Evolutionary conservation across 2,797 vertebrate species (phyloP), one percentile per base, ranked within the genome.

Genomic region (Poeciliopsis turneri): DNA sequence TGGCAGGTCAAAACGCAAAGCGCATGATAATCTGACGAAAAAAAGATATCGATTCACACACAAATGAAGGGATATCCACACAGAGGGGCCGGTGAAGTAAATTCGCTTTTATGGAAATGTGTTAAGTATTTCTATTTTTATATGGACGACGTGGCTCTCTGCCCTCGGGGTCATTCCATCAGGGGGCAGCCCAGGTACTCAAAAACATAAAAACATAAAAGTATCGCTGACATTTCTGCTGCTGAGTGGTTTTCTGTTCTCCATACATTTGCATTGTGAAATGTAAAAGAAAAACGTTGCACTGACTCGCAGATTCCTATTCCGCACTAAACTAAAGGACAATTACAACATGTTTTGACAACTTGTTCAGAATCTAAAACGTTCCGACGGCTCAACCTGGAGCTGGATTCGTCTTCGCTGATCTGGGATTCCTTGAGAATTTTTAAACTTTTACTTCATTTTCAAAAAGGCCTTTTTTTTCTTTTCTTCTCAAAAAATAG

Each of bases 41-140:
- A 87, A 85, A 25, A 83, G 49, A 78, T 36, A 77, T 39, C 75
- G 74, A 83, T 39, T 78, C 28, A 80, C 89, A 43, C 41, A 69
- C 82, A 88, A 81, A 92, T 80, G 80, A 88, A 82, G 74, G 53
- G 87, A 84, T 83, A 78, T 90, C 87, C 80, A 80, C 82, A 43
- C 53, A 75, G 76, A 89, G 72, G 43, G 72, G 5, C 80, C 71
- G 83, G 79, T 77, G 46, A 71, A 76, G 61, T 73, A 78, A 79
- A 75, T 76, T 80, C 8, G 39, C 74, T 85, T 61, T 66, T 76
- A 71, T 75, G 64, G 73, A 70, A 77, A 78, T 46, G 69, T 59
- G 78, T 77, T 47, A 13, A 47, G 2, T 55, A 36, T 84, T 80
- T 83, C 72, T 82, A 33, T 82, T 36, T 77, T 59, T 4, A 41